Percentiles rank a stretch among this genome's conserved stretches.
phyloP scores from a whole-genome alignment of 2,888 invertebrate genomes.

The Parthenolecanium corni region DNA sequence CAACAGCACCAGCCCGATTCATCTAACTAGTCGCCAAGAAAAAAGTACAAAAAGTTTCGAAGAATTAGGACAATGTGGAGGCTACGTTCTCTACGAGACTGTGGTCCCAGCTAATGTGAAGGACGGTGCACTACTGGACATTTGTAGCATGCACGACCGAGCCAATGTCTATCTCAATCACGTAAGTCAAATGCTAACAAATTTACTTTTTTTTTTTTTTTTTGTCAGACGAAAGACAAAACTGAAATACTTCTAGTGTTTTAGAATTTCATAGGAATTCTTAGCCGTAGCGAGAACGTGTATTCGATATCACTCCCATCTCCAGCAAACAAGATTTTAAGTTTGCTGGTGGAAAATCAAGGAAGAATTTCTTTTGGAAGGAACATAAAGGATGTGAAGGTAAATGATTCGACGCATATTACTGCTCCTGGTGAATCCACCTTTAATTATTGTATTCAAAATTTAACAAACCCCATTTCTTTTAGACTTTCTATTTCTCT shows the following conservation, averaged over 20 bases:
- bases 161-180: constrained; percentile 51
- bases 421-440: too few relatives aligned
- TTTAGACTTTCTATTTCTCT: too few relatives aligned
- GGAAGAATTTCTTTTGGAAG: constrained; percentile 62
- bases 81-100: constrained; percentile 54
- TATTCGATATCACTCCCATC: neutral
- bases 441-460: too few relatives aligned
- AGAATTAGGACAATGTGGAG: constrained; percentile 47
- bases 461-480: too few relatives aligned
- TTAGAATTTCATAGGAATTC: constrained; percentile 27
- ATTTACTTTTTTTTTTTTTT: neutral
- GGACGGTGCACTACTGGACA: constrained; percentile 42
- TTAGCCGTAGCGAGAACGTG: constrained; percentile 13
- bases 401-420: too few relatives aligned
- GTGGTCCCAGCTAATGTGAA: constrained; percentile 37
- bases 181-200: constrained; percentile 29
- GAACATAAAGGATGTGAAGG: constrained; percentile 41
- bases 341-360: constrained; percentile 58
- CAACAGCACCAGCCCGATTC: constrained; percentile 32
- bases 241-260: neutral
- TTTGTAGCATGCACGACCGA: constrained; percentile 52
- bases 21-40: constrained; percentile 15
- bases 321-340: constrained; percentile 36
- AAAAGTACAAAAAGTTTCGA: constrained; percentile 51
- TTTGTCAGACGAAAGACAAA: too few relatives aligned